Evolutionary conservation across 2,797 vertebrate species (phyloP).

Genomic region (Sebastes hubbsi): DNA sequence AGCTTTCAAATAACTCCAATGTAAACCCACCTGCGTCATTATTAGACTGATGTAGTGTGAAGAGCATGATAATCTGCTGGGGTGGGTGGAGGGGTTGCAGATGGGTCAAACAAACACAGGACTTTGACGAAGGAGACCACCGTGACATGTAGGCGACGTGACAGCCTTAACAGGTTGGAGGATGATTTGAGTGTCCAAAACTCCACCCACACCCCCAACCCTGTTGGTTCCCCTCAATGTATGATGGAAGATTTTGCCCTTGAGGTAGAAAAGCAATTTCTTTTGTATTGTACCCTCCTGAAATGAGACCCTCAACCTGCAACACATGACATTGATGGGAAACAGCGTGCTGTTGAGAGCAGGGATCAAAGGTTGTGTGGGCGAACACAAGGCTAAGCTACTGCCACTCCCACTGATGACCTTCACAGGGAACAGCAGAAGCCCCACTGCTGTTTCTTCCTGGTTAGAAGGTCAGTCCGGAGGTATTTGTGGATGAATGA

Average conservation of each 20-base stretch:
- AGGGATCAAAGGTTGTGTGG: conserved; percentile 42
- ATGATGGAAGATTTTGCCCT: not conserved
- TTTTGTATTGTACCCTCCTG: not conserved
- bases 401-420: conserved; percentile 11
- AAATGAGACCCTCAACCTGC: not conserved
- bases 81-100: too few species aligned
- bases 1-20: too few species aligned
- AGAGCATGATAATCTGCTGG: too few species aligned
- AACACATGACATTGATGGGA: conserved; percentile 18
- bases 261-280: not conserved
- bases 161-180: not conserved
- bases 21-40: too few species aligned
- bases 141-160: too few species aligned
- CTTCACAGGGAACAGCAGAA: conserved; percentile 32
- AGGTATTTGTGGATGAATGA: conserved; percentile 1
- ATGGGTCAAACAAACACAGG: too few species aligned
- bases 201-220: not conserved
- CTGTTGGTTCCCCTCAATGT: not conserved
- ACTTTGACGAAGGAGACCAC: too few species aligned
- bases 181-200: not conserved
- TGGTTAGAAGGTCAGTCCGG: conserved; percentile 27
- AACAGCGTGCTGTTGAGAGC: not conserved
- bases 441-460: not conserved
- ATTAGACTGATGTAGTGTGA: too few species aligned
- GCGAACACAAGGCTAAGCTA: conserved; percentile 21